These are phyloP conservation scores for Monoplex corrugatus DNA, from an alignment of 2,888 invertebrate species.

Conservation along the genomic window DNA sequence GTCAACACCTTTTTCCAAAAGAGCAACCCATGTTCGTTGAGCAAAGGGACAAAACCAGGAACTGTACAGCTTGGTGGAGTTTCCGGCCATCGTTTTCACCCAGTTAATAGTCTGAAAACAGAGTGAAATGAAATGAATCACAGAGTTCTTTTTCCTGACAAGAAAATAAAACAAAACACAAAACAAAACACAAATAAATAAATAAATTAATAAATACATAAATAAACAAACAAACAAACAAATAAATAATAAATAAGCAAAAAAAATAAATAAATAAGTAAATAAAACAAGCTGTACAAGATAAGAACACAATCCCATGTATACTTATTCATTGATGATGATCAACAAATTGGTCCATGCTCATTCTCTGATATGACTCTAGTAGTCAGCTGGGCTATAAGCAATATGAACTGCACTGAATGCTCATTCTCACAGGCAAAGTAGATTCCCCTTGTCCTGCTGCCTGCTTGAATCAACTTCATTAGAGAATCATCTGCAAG, in stretches of 20 bases:
- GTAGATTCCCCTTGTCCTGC: too few species aligned
- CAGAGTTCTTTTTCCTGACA: not conserved
- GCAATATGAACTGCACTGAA: too few species aligned
- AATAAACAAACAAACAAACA: not conserved
- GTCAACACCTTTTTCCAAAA: conserved; percentile 65
- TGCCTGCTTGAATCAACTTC: too few species aligned
- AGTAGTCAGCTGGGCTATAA: too few species aligned
- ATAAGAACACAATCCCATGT: too few species aligned
- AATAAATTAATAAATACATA: not conserved
- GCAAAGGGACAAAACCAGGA: conserved; percentile 76
- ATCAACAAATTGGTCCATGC: too few species aligned
- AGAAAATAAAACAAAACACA: not conserved
- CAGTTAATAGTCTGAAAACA: conserved; percentile 8
- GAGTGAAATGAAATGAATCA: not conserved
- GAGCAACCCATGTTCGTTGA: conserved; percentile 70
- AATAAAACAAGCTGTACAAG: too few species aligned
- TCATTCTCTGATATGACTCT: too few species aligned
- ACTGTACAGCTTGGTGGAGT: conserved; percentile 59
- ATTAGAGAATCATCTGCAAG: too few species aligned
- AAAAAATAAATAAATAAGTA: not conserved
- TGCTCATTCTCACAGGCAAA: too few species aligned
- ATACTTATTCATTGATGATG: too few species aligned
- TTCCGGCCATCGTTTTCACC: conserved; percentile 17
- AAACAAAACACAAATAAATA: not conserved
- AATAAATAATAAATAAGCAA: not conserved